Evolutionary conservation across 2,113 vertebrate species (phyloP).

Genomic region (Ailuropoda melanoleuca): DNA sequence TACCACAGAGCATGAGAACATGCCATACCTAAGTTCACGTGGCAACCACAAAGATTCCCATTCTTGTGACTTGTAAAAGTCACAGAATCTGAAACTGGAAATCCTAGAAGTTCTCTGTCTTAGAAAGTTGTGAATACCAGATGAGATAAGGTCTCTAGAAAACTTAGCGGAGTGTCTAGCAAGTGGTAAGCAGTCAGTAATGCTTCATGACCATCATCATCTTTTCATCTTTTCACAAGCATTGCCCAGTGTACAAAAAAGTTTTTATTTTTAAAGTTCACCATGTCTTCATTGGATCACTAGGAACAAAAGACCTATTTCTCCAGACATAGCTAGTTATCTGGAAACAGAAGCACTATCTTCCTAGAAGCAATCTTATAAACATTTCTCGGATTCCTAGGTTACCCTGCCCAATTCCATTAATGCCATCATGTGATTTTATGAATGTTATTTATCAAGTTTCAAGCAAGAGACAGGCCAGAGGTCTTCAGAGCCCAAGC

Average conservation of each 20-base stretch:
- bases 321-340: neutral
- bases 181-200: neutral
- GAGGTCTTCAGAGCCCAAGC: neutral
- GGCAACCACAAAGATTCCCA: neutral
- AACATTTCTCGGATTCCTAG: slow-evolving; percentile 28
- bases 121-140: neutral
- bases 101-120: neutral
- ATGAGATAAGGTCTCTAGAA: neutral
- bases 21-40: neutral
- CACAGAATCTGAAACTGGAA: neutral
- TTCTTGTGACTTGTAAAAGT: neutral
- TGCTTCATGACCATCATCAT: neutral
- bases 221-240: neutral
- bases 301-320: slow-evolving; percentile 22
- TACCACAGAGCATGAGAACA: neutral
- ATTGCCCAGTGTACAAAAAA: neutral
- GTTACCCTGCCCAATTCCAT: neutral
- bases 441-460: slow-evolving; percentile 2
- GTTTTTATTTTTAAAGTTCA: neutral
- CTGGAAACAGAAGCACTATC: slow-evolving; percentile 42
- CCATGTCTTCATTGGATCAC: slow-evolving; percentile 2
- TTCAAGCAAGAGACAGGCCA: neutral
- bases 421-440: neutral
- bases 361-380: slow-evolving; percentile 38
- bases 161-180: neutral